Evolutionary conservation across 2,888 invertebrate species (phyloP).

Genomic region (Leptopterna dolabrata): DNA sequence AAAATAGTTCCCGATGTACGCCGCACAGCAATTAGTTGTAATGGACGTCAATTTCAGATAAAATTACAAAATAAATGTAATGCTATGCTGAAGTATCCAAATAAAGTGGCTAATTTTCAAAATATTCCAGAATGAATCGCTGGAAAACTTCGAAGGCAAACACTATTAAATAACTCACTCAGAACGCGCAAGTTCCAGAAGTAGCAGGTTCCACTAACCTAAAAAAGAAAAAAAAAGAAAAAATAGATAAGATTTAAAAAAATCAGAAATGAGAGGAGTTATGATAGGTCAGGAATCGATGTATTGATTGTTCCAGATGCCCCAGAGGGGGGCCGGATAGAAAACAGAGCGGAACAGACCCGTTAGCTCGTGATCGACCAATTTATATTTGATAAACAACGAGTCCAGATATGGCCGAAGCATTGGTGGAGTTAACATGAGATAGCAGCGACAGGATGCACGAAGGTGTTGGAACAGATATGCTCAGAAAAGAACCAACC

Average conservation of each 20-base stretch:
- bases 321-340: slow-evolving; percentile 4
- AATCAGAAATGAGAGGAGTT: not conserved
- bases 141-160: too few relatives aligned
- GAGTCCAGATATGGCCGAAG: slow-evolving; percentile 13
- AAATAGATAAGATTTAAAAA: too few relatives aligned
- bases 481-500: not conserved
- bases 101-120: too few relatives aligned
- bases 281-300: slow-evolving; percentile 25
- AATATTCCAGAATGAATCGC: too few relatives aligned
- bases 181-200: not conserved
- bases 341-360: slow-evolving; percentile 46
- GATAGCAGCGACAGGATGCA: not conserved
- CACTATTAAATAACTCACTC: not conserved
- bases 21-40: too few relatives aligned
- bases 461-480: not conserved
- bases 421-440: not conserved
- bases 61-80: too few relatives aligned
- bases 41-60: too few relatives aligned
- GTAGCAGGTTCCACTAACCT: not conserved
- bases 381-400: slow-evolving; percentile 49
- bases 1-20: too few relatives aligned
- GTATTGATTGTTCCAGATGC: slow-evolving; percentile 26
- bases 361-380: slow-evolving; percentile 45
- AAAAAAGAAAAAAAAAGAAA: slow-evolving; percentile 1
- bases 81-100: too few relatives aligned